phyloP scores from a whole-genome alignment of 1,140 invertebrate genomes.

The Eriosoma lanigerum region DNA sequence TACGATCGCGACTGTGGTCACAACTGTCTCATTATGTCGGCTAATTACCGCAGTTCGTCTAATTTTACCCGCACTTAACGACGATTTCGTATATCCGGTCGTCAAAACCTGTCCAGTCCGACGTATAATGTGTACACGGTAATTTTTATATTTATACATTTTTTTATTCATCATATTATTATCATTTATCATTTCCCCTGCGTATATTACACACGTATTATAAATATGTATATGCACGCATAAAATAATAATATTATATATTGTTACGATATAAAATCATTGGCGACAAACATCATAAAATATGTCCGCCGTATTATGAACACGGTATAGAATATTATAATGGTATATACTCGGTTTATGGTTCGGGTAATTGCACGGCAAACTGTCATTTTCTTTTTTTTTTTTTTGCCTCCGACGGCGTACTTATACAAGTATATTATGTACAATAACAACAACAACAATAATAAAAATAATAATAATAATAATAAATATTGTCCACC shows the following conservation, averaged over 20 bases:
- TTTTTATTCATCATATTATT: background rate
- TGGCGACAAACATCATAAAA: background rate
- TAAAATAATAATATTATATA: background rate
- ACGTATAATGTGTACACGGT: background rate
- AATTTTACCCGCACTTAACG: constrained; percentile 50
- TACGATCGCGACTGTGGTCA: constrained; percentile 14
- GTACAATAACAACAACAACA: no score
- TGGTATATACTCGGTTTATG: background rate
- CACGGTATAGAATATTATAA: background rate
- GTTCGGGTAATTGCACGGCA: constrained; percentile 31
- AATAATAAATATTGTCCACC: background rate
- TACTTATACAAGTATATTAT: no score
- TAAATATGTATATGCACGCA: background rate
- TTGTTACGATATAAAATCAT: constrained; percentile 13
- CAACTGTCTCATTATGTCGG: constrained; percentile 49
- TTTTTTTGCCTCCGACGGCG: background rate
- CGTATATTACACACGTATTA: background rate
- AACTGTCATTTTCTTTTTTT: constrained; percentile 37
- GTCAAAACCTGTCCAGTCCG: constrained; percentile 39
- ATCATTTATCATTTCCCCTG: background rate
- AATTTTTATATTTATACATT: background rate
- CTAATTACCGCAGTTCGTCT: constrained; percentile 46
- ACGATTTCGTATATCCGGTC: constrained; percentile 51
- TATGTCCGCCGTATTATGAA: background rate
- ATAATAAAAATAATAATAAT: background rate